Evolutionary conservation across 2,797 vertebrate species (phyloP), one percentile per base, ranked within the genome.

Genomic region (Phalanger gymnotis): DNA sequence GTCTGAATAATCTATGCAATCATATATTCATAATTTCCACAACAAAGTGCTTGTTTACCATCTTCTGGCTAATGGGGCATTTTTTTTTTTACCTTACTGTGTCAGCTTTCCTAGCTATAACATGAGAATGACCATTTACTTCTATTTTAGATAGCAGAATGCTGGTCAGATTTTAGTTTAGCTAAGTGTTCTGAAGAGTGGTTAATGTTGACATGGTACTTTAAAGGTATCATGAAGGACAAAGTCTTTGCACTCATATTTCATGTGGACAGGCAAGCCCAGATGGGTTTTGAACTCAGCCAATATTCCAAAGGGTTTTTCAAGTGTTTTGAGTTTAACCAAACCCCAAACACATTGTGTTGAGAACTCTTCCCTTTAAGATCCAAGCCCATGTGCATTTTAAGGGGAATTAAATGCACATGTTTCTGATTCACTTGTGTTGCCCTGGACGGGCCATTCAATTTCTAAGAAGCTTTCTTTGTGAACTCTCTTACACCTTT

Each of bases 241-340:
- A 91, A 94, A 93, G 47, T 89, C 56, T 96, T 93, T 94, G 81
- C 94, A 96, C 94, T 34, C 56, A 93, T 90, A 90, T 95, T 96
- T 96, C 96, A 97, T 90, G 54, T 89, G 96, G 95, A 95, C 56
- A 90, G 96, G 92, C 95, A 95, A 96, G 90, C 93, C 93, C 97
- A 97, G 96, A 97, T 95, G 97, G 81, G 92, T 97, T 97, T 97
- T 93, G 90, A 96, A 97, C 95, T 96, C 73, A 93, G 94, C 91
- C 96, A 96, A 92, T 96, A 12, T 93, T 97, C 96, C 96, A 94
- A 97, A 97, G 93, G 91, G 95, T 94, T 97, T 98, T 96, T 98
- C 96, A 96, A 98, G 96, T 98, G 97, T 98, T 98, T 98, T 98
- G 90, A 97, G 97, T 98, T 98, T 98, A 97, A 97, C 97, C 96